A percentile compares a stretch with the other conserved stretches of the same genome.
Evolutionary conservation across 2,797 vertebrate species (phyloP).

Genomic region (Chromobotia macracanthus): DNA sequence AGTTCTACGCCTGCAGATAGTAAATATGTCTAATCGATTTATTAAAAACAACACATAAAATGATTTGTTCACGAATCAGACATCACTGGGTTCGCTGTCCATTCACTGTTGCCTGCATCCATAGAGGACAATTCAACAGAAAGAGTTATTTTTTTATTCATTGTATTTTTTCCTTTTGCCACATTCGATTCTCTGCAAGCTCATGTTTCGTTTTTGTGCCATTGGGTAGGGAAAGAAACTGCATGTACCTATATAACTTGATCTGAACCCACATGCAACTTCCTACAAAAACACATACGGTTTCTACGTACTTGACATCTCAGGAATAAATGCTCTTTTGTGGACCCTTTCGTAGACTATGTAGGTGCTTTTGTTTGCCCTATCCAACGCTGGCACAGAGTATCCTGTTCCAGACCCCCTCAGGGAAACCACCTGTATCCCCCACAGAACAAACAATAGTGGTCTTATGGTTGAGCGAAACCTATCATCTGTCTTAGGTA

Average conservation of each 20-base stretch:
- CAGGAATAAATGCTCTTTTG: neutral
- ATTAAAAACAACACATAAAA: neutral
- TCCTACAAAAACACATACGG: neutral
- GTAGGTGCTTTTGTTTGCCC: neutral
- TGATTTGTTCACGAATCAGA: neutral
- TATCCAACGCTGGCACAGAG: neutral
- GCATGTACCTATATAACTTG: neutral
- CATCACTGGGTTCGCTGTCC: neutral
- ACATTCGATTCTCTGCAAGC: neutral
- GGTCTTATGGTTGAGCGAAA: constrained; percentile 22
- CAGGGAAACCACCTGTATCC: constrained; percentile 16
- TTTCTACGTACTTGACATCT: constrained; percentile 1
- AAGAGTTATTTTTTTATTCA: neutral
- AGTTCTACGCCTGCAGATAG: neutral
- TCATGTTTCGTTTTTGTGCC: neutral
- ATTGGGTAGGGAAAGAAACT: neutral
- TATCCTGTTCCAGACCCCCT: constrained; percentile 17
- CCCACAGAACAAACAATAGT: constrained; percentile 31
- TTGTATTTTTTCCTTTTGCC: neutral
- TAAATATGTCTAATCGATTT: no score
- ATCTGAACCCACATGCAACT: neutral
- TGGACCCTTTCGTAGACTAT: neutral
- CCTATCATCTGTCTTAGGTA: constrained; percentile 31
- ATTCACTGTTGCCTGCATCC: neutral
- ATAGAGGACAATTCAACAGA: neutral